Percentiles rank a stretch among this genome's conserved stretches.
These are phyloP conservation scores for Drosophila paulistorum DNA, from an alignment of 1,140 invertebrate species.

Conservation along the genomic window DNA sequence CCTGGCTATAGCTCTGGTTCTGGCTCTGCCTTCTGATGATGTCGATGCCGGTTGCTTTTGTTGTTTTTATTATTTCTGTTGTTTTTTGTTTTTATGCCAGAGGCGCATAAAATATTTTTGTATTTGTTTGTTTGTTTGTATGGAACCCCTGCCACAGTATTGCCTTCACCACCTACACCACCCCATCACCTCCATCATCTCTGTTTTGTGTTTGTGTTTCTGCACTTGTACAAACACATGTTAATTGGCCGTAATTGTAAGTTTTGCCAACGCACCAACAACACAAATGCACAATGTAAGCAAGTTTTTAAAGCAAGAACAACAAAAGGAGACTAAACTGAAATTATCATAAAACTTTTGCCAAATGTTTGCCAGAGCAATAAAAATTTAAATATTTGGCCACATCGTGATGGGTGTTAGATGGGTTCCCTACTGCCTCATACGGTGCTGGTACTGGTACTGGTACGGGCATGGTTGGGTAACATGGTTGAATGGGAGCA, in stretches of 20 bases:
- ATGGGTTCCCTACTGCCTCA: neutral
- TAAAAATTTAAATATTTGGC: conserved; percentile 67
- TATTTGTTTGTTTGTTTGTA: conserved; percentile 68
- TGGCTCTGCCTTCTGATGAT: conserved; percentile 28
- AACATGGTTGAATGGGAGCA: neutral
- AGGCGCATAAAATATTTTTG: conserved; percentile 74
- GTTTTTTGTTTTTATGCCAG: conserved; percentile 49
- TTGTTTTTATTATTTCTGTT: conserved; percentile 34
- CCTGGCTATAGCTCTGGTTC: conserved; percentile 39
- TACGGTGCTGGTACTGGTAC: too few species aligned
- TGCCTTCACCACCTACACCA: neutral
- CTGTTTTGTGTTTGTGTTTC: conserved; percentile 66
- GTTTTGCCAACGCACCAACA: conserved; percentile 58
- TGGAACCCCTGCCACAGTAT: conserved; percentile 9
- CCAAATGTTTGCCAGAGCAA: conserved; percentile 69
- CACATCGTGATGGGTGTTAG: conserved; percentile 5
- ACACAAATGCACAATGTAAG: conserved; percentile 61
- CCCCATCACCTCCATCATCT: neutral
- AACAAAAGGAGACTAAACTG: conserved; percentile 43
- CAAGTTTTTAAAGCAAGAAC: conserved; percentile 59
- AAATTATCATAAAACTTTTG: conserved; percentile 72
- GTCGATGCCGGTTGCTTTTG: conserved; percentile 45
- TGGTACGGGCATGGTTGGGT: too few species aligned
- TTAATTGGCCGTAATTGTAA: conserved; percentile 80
- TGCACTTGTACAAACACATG: conserved; percentile 80